Evolutionary conservation across 2,888 invertebrate genomes (phyloP).

Genomic region (Drosophila demipolita): DNA sequence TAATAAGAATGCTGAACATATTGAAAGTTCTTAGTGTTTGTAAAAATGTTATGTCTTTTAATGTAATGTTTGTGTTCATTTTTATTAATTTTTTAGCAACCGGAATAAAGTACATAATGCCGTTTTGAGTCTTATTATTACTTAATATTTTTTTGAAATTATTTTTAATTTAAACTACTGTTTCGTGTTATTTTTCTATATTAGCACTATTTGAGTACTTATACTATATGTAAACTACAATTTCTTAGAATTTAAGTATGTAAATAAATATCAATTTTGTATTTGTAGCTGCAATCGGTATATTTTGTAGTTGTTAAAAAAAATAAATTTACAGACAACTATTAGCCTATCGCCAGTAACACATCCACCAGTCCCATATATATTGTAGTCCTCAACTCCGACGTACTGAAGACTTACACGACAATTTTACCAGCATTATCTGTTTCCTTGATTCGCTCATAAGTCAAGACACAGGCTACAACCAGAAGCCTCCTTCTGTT

Average conservation of each 20-base stretch:
- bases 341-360: neutral
- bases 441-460: neutral
- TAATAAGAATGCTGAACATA: slow-evolving; percentile 24
- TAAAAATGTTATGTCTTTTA: slow-evolving; percentile 1
- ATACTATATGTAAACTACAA: slow-evolving; percentile 42
- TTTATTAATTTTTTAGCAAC: slow-evolving; percentile 10
- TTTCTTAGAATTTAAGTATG: too few relatives aligned
- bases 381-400: neutral
- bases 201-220: slow-evolving; percentile 69
- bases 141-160: slow-evolving; percentile 54
- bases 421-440: neutral
- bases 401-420: neutral
- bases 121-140: slow-evolving; percentile 16
- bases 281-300: neutral
- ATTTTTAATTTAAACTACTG: slow-evolving; percentile 60
- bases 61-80: slow-evolving; percentile 41
- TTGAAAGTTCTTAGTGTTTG: slow-evolving; percentile 31
- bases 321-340: neutral
- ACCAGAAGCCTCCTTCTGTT: too few relatives aligned
- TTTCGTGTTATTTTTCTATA: slow-evolving; percentile 60
- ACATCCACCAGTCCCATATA: neutral
- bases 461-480: neutral
- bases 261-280: too few relatives aligned
- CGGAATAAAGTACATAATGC: slow-evolving; percentile 3
- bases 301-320: neutral